Base-by-base conservation (phyloP, 2,888 invertebrate species). In the Microplitis manilae region DNA sequence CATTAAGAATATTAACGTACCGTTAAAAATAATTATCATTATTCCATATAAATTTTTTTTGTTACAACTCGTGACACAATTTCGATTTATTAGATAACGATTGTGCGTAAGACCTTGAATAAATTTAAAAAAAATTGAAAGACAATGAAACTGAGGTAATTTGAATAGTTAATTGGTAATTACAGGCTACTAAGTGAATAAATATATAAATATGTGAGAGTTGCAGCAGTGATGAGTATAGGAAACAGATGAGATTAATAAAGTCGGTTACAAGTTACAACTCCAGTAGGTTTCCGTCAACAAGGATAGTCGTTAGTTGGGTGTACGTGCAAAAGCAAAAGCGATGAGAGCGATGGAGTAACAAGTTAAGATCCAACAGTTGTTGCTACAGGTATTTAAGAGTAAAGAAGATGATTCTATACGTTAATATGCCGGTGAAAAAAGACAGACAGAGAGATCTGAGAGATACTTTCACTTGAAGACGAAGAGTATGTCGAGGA, bases 401-500 rank as follows among this genome's bases (percentile, higher is more conserved):
- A 50, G 50, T 50, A 50, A 50, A 30, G 30, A 50, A 50, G 50
- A 50, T 50, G 50, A 50, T 13, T 50, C 13, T 50, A 50, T 50
- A 50, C 5, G 6, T 50, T 13, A 50, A 50, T 50, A 1, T 50
- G 5, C 13, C 5, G 50, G 50, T 50, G 9, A 9, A 50, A 50
- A 50, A 68, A 72, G 74, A 78, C 73, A 79, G 76, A 72, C 9
- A 38, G 68, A 73, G 64, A 78, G 76, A 77, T 59, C 62, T 59
- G 59, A 77, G 77, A 59, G 78, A 83, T 81, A 86, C 87, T 86
- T 86, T 86, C 86, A 86, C 87, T 85, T 50, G 8, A 5, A 50
- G 50, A 50, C 80, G 81, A 82, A 80, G 83, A 82, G 82, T 83
- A 81, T 85, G 86, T 85, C 86, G 85, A 86, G 84, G 84, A 87